phyloP scores from a whole-genome alignment of 2,797 vertebrate genomes.

The Brachyrhaphis roseni region DNA sequence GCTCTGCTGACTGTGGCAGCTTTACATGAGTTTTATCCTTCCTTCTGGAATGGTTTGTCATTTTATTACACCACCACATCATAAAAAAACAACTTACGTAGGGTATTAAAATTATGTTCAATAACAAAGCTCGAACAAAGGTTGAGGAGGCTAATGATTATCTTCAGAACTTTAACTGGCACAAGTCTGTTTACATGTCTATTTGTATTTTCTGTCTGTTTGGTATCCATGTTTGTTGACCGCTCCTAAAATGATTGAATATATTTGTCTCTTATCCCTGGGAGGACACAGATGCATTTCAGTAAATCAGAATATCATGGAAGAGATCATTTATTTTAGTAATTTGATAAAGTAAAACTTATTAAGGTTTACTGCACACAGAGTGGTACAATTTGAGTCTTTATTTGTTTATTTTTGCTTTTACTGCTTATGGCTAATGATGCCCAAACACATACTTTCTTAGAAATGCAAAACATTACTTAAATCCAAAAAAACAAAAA shows the following conservation, averaged over 20 bases:
- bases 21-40: conserved; percentile 6
- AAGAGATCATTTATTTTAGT: neutral
- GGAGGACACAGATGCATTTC: neutral
- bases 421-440: neutral
- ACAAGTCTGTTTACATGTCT: neutral
- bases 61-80: conserved; percentile 32
- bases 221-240: neutral
- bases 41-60: conserved; percentile 5
- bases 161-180: neutral
- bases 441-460: neutral
- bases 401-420: neutral
- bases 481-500: neutral
- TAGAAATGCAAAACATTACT: neutral
- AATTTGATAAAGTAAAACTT: neutral
- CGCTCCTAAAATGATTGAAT: neutral
- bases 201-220: neutral
- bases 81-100: neutral
- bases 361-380: neutral
- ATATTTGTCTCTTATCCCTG: neutral
- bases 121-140: neutral
- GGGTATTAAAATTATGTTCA: neutral
- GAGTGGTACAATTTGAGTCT: neutral
- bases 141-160: neutral
- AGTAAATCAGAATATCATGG: neutral
- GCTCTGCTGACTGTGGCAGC: conserved; percentile 2